Percentiles rank a stretch among this genome's conserved stretches.
phyloP scores from a whole-genome alignment of 1,140 invertebrate species.

The Sesamia nonagrioides region DNA sequence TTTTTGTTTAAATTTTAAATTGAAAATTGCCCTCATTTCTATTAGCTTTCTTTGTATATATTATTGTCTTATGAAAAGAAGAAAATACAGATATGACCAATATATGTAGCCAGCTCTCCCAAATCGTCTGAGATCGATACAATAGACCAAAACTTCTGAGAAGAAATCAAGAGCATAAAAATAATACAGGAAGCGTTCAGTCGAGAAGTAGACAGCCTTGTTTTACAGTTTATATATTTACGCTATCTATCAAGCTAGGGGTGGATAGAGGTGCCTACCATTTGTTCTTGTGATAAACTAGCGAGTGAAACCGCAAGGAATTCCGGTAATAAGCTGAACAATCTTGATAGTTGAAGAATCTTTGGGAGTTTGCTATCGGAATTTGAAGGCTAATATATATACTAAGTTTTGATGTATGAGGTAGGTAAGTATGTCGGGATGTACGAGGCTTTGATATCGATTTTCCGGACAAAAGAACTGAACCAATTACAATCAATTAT shows the following conservation, averaged over 20 bases:
- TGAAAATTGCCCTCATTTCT: no score
- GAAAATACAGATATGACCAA: no score
- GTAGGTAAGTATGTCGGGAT: no score
- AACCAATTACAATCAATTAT: no score
- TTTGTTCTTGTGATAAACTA: conserved; percentile 46
- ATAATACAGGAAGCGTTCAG: conserved; percentile 18
- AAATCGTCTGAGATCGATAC: no score
- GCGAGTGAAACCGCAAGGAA: conserved; percentile 30
- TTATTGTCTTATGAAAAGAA: no score
- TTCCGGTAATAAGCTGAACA: not conserved
- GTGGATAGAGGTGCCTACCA: conserved; percentile 10
- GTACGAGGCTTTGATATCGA: no score
- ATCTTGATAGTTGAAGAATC: not conserved
- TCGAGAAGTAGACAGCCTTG: conserved; percentile 18
- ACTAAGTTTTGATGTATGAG: not conserved
- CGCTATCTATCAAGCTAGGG: conserved; percentile 46
- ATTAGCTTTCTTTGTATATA: no score
- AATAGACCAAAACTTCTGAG: not conserved
- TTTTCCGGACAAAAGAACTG: no score
- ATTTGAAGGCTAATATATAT: not conserved
- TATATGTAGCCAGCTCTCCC: no score
- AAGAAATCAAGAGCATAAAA: conserved; percentile 7
- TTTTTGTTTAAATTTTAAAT: no score
- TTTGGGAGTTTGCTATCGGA: not conserved
- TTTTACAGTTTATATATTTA: conserved; percentile 51